Conservation (phyloP, 1,140 invertebrate species). For the Agrypnia vestita region DNA sequence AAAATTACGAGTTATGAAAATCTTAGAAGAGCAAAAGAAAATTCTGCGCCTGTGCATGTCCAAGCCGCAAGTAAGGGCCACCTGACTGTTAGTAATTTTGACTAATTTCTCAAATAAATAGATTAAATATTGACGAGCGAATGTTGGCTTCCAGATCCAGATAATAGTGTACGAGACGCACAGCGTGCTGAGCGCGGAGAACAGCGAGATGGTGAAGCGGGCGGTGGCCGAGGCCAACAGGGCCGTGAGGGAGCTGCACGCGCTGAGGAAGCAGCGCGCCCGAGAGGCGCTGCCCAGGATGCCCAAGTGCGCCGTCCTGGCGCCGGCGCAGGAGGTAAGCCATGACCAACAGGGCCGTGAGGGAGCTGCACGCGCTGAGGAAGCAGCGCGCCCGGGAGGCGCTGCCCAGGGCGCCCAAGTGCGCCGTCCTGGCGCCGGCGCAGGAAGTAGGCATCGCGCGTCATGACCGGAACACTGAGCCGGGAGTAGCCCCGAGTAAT, state of each 20-base stretch:
- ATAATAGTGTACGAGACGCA: conserved; percentile 82
- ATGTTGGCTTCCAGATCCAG: conserved; percentile 73
- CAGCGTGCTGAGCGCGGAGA: conserved; percentile 79
- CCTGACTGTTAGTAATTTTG: too few relatives aligned
- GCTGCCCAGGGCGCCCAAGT: conserved; percentile 52
- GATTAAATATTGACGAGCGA: neutral
- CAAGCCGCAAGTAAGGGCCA: conserved; percentile 75
- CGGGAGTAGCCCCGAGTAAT: neutral
- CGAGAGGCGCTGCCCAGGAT: conserved; percentile 44
- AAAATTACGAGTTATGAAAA: conserved; percentile 73
- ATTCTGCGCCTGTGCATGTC: conserved; percentile 79
- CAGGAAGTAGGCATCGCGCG: neutral
- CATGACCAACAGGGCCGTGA: conserved; percentile 76
- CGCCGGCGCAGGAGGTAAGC: neutral
- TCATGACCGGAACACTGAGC: too few relatives aligned
- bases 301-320: conserved; percentile 52
- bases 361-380: conserved; percentile 74
- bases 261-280: conserved; percentile 60
- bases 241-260: conserved; percentile 76
- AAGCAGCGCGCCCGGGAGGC: conserved; percentile 47
- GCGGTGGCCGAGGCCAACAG: conserved; percentile 77
- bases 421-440: conserved; percentile 22
- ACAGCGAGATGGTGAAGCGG: conserved; percentile 76
- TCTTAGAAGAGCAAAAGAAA: conserved; percentile 79
- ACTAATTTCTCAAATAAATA: too few relatives aligned